Conservation (phyloP, 1,140 invertebrate species). For the Zaprionus capensis region DNA sequence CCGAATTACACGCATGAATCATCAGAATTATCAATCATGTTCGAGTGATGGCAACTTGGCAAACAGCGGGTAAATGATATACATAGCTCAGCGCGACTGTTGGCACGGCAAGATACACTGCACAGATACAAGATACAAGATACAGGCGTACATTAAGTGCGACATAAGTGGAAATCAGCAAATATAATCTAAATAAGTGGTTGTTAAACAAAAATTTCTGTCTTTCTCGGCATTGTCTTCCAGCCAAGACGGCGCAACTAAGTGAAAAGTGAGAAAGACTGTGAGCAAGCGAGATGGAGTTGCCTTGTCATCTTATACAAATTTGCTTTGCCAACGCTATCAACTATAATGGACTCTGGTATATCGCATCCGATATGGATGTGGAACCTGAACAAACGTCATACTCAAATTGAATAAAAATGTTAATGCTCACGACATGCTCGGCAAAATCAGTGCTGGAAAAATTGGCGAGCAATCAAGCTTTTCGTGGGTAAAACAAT, state of each 20-base stretch:
- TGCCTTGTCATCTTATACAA: slow-evolving; percentile 58
- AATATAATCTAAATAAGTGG: slow-evolving; percentile 82
- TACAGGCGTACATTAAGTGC: slow-evolving; percentile 62
- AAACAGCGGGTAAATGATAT: slow-evolving; percentile 53
- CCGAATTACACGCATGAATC: slow-evolving; percentile 77
- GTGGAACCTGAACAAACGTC: slow-evolving; percentile 55
- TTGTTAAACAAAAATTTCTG: slow-evolving; percentile 72
- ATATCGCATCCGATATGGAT: slow-evolving; percentile 45
- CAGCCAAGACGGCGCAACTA: slow-evolving; percentile 11
- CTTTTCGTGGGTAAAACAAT: slow-evolving; percentile 36
- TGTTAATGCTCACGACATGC: slow-evolving; percentile 59
- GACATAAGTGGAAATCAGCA: slow-evolving; percentile 80
- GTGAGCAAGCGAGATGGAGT: slow-evolving; percentile 21
- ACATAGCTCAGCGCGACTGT: slow-evolving; percentile 10
- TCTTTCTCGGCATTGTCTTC: slow-evolving; percentile 28
- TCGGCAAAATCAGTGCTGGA: slow-evolving; percentile 53
- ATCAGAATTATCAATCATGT: slow-evolving; percentile 80
- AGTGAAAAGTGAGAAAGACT: slow-evolving; percentile 19
- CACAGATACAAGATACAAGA: slow-evolving; percentile 25
- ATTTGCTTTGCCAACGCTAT: slow-evolving; percentile 68
- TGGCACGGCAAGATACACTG: slow-evolving; percentile 24
- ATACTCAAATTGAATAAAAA: slow-evolving; percentile 62
- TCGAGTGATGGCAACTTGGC: slow-evolving; percentile 59
- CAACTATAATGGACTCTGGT: slow-evolving; percentile 75
- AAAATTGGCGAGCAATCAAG: slow-evolving; percentile 45